Conservation (phyloP, 1,140 invertebrate species). For the Heliconius hewitsoni region DNA sequence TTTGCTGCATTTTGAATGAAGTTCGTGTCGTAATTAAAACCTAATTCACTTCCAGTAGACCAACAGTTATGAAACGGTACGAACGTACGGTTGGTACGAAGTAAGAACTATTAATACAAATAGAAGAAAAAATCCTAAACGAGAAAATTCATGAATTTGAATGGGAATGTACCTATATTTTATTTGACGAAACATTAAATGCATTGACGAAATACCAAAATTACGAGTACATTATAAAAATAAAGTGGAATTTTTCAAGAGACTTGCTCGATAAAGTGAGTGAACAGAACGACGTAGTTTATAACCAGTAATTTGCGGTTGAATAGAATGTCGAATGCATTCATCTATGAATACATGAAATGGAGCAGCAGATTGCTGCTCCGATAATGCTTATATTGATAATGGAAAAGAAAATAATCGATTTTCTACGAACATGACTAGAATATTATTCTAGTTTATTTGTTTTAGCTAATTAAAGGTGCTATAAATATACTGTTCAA, state of each 20-base stretch:
- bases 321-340: conserved; percentile 13
- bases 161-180: no score
- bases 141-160: no score
- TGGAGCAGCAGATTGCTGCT: background rate
- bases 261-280: background rate
- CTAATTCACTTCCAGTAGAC: no score
- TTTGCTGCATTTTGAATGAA: no score
- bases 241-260: background rate
- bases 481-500: no score
- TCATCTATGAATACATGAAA: background rate
- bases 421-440: background rate
- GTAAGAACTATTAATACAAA: no score
- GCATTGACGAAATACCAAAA: background rate
- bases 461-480: no score
- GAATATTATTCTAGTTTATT: background rate
- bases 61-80: no score
- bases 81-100: no score
- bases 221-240: background rate
- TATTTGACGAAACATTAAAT: no score
- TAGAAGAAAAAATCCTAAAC: no score
- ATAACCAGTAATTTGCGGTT: background rate
- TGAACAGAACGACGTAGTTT: background rate
- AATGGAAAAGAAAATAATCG: background rate
- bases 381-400: background rate
- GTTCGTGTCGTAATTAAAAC: no score